Evolutionary conservation across 1,140 invertebrate genomes (phyloP).

Genomic region (Drosophila kikkawai): DNA sequence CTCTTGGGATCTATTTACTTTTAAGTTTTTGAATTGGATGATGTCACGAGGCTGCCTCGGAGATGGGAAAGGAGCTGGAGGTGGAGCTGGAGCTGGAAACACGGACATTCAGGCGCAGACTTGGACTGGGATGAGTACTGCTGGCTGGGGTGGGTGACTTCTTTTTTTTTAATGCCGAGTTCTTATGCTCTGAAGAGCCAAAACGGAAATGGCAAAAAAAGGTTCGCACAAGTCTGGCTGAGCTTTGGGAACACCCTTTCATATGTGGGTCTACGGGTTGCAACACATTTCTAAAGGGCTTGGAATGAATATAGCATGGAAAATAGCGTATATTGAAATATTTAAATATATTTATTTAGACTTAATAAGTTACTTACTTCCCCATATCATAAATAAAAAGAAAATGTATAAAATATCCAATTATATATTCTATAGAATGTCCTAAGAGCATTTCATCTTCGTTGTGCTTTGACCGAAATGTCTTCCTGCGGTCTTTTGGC

Average conservation of each 20-base stretch:
- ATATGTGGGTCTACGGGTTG: no score
- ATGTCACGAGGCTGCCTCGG: conserved; percentile 61
- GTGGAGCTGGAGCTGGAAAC: not conserved
- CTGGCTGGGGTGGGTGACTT: conserved; percentile 53
- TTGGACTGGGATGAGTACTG: not conserved
- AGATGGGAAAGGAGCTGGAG: conserved; percentile 14
- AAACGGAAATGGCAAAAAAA: conserved; percentile 21
- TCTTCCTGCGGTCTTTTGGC: conserved; percentile 7
- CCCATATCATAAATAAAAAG: no score
- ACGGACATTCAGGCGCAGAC: not conserved
- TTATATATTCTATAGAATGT: not conserved
- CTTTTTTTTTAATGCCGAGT: conserved; percentile 39
- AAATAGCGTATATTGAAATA: no score
- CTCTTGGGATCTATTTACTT: conserved; percentile 82
- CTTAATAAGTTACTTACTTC: not conserved
- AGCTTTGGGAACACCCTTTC: conserved; percentile 6
- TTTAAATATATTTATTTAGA: not conserved
- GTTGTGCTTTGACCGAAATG: not conserved
- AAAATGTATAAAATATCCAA: not conserved
- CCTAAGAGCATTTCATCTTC: conserved; percentile 15
- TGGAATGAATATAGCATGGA: not conserved
- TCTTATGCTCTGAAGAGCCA: conserved; percentile 33
- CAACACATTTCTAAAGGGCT: no score
- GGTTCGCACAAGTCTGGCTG: conserved; percentile 37
- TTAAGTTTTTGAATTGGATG: conserved; percentile 82